Conservation (phyloP, 2,888 invertebrate species). For the Drosophila paracracens region DNA sequence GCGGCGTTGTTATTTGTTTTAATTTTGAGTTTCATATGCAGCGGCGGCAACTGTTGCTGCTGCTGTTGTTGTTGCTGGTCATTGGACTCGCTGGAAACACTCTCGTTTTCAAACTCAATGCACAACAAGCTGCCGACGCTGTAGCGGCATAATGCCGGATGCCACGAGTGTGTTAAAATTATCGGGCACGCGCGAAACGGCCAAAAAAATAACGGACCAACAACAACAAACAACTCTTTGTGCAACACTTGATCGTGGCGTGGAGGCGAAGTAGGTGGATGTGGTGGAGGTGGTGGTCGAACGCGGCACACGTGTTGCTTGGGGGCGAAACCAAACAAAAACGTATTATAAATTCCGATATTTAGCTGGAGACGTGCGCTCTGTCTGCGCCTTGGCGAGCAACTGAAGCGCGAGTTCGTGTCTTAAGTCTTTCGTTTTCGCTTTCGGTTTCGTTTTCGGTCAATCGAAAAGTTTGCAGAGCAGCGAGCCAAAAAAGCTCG, state of each 20-base stretch:
- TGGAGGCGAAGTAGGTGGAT: conserved; percentile 19
- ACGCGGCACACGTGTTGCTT: conserved; percentile 11
- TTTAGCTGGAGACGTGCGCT: conserved; percentile 54
- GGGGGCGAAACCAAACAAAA: neutral
- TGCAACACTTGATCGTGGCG: conserved; percentile 54
- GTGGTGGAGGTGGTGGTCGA: conserved; percentile 24
- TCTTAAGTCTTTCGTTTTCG: conserved; percentile 68
- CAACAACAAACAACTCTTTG: conserved; percentile 15
- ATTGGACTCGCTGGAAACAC: conserved; percentile 70
- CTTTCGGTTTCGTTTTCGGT: conserved; percentile 13
- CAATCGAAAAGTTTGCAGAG: conserved; percentile 19
- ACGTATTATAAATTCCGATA: neutral
- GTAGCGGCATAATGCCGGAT: conserved; percentile 73
- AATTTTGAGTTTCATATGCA: conserved; percentile 17
- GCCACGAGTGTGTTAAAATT: conserved; percentile 40
- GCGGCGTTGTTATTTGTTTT: conserved; percentile 30
- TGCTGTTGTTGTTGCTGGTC: conserved; percentile 53
- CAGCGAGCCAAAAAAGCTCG: conserved; percentile 43
- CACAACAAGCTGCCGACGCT: conserved; percentile 48
- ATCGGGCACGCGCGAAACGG: conserved; percentile 49
- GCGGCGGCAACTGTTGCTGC: conserved; percentile 39
- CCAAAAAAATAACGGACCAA: conserved; percentile 22
- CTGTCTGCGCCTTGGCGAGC: conserved; percentile 66
- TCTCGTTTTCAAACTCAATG: conserved; percentile 64
- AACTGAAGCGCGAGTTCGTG: conserved; percentile 70